phyloP scores from a whole-genome alignment of 2,888 invertebrate genomes.

The Apamea sordens region DNA sequence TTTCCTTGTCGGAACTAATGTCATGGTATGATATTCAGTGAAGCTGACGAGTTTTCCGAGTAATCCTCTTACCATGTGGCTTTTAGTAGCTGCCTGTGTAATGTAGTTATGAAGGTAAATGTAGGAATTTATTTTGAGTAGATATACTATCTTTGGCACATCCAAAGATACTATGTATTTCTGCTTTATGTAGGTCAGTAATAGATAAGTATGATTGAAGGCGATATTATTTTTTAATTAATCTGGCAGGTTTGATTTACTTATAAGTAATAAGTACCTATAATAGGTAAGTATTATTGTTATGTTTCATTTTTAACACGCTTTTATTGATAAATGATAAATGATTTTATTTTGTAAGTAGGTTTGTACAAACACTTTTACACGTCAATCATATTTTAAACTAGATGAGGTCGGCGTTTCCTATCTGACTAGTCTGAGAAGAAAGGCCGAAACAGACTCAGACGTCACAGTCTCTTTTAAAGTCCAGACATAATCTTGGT shows the following conservation, averaged over 20 bases:
- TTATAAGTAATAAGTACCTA: too few relatives aligned
- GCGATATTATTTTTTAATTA: not conserved
- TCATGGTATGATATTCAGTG: constrained; percentile 11
- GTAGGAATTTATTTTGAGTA: not conserved
- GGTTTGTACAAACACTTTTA: too few relatives aligned
- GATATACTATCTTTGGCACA: not conserved
- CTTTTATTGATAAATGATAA: too few relatives aligned
- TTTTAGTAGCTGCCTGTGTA: constrained; percentile 7
- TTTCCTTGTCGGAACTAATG: constrained; percentile 25
- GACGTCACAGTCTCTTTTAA: too few relatives aligned
- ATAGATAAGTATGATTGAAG: not conserved
- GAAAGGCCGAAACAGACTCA: too few relatives aligned
- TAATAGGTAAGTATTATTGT: not conserved
- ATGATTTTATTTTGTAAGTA: too few relatives aligned
- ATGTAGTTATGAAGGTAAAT: constrained; percentile 11
- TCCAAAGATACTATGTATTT: not conserved
- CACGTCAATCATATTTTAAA: too few relatives aligned
- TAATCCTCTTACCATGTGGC: constrained; percentile 45
- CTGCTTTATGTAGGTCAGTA: not conserved
- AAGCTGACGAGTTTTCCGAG: constrained; percentile 16
- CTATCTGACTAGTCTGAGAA: too few relatives aligned
- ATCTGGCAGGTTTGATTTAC: too few relatives aligned
- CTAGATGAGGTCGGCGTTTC: too few relatives aligned
- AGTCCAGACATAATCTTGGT: too few relatives aligned
- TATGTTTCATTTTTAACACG: not conserved